Percentiles rank a stretch among this genome's conserved stretches.
These are phyloP conservation scores for Mimas tiliae DNA, from an alignment of 2,888 invertebrate species.

Conservation along the genomic window DNA sequence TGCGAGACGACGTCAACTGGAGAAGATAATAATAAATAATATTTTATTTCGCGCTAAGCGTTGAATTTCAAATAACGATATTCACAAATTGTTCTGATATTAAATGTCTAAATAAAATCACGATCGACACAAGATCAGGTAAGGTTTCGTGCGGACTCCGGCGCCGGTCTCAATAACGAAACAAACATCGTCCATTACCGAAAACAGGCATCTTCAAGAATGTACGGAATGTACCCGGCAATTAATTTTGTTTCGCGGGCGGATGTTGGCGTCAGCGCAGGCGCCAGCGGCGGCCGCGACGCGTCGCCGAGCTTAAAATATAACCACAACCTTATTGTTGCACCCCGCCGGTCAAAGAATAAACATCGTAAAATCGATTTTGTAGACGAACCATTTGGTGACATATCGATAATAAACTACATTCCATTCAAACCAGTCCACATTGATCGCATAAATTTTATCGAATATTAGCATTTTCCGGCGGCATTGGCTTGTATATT, in stretches of 20 bases:
- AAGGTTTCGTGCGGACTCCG: conserved; percentile 39
- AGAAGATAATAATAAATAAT: conserved; percentile 32
- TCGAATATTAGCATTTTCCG: conserved; percentile 48
- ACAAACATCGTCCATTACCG: conserved; percentile 50
- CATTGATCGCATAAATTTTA: conserved; percentile 43
- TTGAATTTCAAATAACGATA: conserved; percentile 29
- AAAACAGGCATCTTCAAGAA: conserved; percentile 67
- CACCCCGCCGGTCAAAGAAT: conserved; percentile 44
- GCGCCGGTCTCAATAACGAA: conserved; percentile 59
- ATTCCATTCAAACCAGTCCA: conserved; percentile 50
- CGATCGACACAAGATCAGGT: conserved; percentile 35
- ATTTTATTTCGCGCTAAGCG: conserved; percentile 30
- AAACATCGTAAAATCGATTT: conserved; percentile 43
- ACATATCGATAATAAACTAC: conserved; percentile 48
- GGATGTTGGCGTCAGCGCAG: conserved; percentile 62
- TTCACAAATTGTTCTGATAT: conserved; percentile 34
- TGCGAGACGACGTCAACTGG: not conserved
- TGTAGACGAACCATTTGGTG: conserved; percentile 38
- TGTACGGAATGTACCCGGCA: conserved; percentile 67
- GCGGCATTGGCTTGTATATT: conserved; percentile 36
- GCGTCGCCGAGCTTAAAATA: conserved; percentile 50
- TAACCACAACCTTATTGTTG: conserved; percentile 41
- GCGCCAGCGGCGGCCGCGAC: conserved; percentile 56
- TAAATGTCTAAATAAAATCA: conserved; percentile 36
- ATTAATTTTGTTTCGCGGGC: conserved; percentile 68